Conservation (phyloP, 2,888 invertebrate species). For the Acronicta aceris region DNA sequence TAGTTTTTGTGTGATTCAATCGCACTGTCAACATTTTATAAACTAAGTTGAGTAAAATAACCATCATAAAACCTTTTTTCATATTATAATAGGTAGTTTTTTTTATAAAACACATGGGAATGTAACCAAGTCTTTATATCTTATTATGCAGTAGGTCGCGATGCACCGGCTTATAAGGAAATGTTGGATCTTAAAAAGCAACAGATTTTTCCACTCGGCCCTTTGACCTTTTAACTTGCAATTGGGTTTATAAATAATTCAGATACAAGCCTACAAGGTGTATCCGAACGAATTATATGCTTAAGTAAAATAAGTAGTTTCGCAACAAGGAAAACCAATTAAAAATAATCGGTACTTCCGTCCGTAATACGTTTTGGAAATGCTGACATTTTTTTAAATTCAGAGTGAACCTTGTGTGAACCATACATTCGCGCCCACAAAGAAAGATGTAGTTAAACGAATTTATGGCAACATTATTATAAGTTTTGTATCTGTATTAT, state of each 20-base stretch:
- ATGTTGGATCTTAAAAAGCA: conserved; percentile 25
- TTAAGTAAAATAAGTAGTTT: conserved; percentile 10
- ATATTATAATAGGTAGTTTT: too few relatives aligned
- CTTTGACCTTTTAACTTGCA: conserved; percentile 28
- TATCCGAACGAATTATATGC: conserved; percentile 12
- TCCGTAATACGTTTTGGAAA: conserved; percentile 2
- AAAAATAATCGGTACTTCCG: conserved; percentile 28
- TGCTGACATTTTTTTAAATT: background rate
- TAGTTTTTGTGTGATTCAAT: too few relatives aligned
- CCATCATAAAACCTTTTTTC: too few relatives aligned
- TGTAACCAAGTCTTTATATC: background rate
- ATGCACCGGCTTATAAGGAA: conserved; percentile 34
- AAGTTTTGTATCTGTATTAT: too few relatives aligned
- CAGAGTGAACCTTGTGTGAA: background rate
- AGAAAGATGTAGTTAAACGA: background rate
- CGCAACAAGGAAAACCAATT: conserved; percentile 34
- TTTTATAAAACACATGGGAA: background rate
- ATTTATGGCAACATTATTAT: background rate
- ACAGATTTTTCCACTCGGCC: conserved; percentile 24
- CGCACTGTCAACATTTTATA: too few relatives aligned
- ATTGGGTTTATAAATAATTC: conserved; percentile 15
- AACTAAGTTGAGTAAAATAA: too few relatives aligned
- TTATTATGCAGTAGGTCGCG: conserved; percentile 16
- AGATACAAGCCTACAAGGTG: conserved; percentile 4
- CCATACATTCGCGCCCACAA: background rate